These are phyloP conservation scores for Loxodonta africana DNA, from an alignment of 2,113 vertebrate genomes.

Conservation along the genomic window DNA sequence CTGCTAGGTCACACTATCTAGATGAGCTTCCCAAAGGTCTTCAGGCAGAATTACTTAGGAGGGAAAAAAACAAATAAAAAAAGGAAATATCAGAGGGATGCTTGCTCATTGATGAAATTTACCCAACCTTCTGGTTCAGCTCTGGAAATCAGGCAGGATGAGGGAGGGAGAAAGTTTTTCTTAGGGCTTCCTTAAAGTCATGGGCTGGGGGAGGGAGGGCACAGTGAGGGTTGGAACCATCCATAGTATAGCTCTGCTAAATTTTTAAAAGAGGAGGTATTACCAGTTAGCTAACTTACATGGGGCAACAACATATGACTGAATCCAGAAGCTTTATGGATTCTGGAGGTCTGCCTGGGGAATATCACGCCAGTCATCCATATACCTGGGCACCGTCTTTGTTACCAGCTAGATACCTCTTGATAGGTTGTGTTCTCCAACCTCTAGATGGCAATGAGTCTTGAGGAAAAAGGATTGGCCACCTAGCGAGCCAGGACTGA, in stretches of 20 bases:
- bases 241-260: not conserved
- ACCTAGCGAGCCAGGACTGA: not conserved
- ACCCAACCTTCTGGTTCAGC: not conserved
- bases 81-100: not conserved
- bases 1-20: not conserved
- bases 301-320: not conserved
- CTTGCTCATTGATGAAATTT: not conserved
- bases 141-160: not conserved
- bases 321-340: not conserved
- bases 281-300: not conserved
- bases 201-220: not conserved
- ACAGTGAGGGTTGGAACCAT: not conserved
- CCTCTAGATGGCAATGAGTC: not conserved
- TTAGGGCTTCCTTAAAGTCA: not conserved
- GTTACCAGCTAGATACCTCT: not conserved
- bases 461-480: not conserved
- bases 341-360: not conserved
- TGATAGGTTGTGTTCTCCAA: not conserved
- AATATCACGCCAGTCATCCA: not conserved
- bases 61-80: not conserved
- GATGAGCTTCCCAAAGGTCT: not conserved
- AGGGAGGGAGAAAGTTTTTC: not conserved
- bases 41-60: not conserved
- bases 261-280: not conserved
- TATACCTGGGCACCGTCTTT: not conserved